These are phyloP conservation scores for Oxyruncus cristatus DNA, from an alignment of 2,113 vertebrate genomes.

Conservation along the genomic window DNA sequence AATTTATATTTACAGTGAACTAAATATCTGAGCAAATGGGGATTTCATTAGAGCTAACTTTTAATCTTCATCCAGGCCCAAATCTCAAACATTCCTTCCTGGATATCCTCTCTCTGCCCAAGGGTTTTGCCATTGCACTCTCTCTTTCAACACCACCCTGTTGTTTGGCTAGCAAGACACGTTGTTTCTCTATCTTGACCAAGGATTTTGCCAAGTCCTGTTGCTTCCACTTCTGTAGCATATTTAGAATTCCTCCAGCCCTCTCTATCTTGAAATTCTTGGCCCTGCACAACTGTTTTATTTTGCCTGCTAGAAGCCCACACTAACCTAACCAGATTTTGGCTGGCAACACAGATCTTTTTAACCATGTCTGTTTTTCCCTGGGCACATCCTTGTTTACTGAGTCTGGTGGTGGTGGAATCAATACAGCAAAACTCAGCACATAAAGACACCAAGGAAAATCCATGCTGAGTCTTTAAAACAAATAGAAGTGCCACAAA, in stretches of 20 bases:
- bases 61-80: constrained; percentile 16
- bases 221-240: constrained; percentile 62
- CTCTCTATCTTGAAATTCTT: constrained; percentile 44
- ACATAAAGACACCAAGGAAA: not conserved
- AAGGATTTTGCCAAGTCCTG: constrained; percentile 57
- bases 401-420: constrained; percentile 8
- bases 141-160: constrained; percentile 28
- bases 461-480: not conserved
- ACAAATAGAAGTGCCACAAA: constrained; percentile 27
- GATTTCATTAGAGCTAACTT: constrained; percentile 10
- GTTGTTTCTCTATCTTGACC: not conserved
- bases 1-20: not conserved
- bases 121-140: constrained; percentile 36
- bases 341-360: constrained; percentile 12
- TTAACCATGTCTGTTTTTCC: constrained; percentile 34
- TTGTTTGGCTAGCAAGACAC: not conserved
- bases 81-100: constrained; percentile 2
- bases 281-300: constrained; percentile 42
- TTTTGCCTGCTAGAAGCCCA: constrained; percentile 50
- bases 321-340: constrained; percentile 38
- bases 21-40: not conserved
- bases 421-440: not conserved
- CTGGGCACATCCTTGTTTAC: constrained; percentile 45
- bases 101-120: constrained; percentile 43
- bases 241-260: constrained; percentile 53